A percentile compares a stretch with the other conserved stretches of the same genome.
Evolutionary conservation across 2,888 invertebrate genomes (phyloP).

Genomic region (Cheilosia scutellata): DNA sequence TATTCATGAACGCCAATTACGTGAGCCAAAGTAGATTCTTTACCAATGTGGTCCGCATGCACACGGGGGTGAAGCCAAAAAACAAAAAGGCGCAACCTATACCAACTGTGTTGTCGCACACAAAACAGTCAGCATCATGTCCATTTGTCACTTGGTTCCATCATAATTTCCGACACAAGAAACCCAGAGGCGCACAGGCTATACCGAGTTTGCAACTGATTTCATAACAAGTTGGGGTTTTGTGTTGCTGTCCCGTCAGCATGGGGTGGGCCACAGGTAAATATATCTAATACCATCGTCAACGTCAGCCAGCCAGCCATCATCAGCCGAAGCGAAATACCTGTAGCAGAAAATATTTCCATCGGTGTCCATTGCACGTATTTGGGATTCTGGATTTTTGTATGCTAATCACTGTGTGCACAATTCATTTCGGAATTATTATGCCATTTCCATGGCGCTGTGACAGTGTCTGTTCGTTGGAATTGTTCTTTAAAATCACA

Average conservation of each 20-base stretch:
- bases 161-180: constrained; percentile 39
- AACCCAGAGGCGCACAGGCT: background rate
- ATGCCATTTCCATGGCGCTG: constrained; percentile 49
- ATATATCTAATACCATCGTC: constrained; percentile 70
- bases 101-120: constrained; percentile 49
- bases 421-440: constrained; percentile 77
- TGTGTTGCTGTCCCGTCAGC: constrained; percentile 10
- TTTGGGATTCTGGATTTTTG: constrained; percentile 78
- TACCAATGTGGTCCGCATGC: constrained; percentile 54
- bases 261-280: constrained; percentile 60
- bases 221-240: constrained; percentile 58
- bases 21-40: constrained; percentile 77
- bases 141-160: constrained; percentile 56
- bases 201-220: constrained; percentile 42
- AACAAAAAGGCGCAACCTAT: constrained; percentile 20
- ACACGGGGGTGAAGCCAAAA: constrained; percentile 24
- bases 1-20: constrained; percentile 78
- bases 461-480: constrained; percentile 16
- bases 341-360: constrained; percentile 75
- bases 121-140: constrained; percentile 21
- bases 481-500: constrained; percentile 63
- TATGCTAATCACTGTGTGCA: constrained; percentile 78
- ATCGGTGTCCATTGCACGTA: constrained; percentile 77
- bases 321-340: constrained; percentile 45
- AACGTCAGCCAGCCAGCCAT: constrained; percentile 29